phyloP scores from a whole-genome alignment of 2,888 invertebrate genomes.

The Rugalucina vietnamica region DNA sequence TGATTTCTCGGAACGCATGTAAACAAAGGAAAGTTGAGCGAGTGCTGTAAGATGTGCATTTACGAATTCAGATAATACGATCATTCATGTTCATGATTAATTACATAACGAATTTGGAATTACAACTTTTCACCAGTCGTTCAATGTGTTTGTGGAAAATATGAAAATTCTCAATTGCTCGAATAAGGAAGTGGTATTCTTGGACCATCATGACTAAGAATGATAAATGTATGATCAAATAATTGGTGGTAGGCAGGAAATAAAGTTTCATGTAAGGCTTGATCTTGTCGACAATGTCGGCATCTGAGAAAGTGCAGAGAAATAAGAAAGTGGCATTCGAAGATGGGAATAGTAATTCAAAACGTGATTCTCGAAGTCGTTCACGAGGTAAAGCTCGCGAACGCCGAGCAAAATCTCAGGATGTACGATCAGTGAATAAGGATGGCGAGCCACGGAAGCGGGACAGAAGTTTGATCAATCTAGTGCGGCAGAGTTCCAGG shows the following conservation, averaged over 20 bases:
- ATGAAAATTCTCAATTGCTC: too few relatives aligned
- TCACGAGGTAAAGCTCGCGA: slow-evolving; percentile 46
- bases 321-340: slow-evolving; percentile 65
- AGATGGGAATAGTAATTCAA: slow-evolving; percentile 45
- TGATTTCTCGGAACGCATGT: too few relatives aligned
- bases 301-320: slow-evolving; percentile 59
- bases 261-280: neutral
- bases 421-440: slow-evolving; percentile 43
- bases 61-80: too few relatives aligned
- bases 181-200: neutral
- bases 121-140: too few relatives aligned
- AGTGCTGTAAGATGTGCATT: too few relatives aligned
- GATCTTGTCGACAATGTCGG: slow-evolving; percentile 43
- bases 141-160: too few relatives aligned
- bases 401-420: slow-evolving; percentile 60
- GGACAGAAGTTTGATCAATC: slow-evolving; percentile 58
- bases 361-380: slow-evolving; percentile 50
- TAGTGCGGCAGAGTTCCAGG: slow-evolving; percentile 58
- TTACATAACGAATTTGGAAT: too few relatives aligned
- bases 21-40: too few relatives aligned
- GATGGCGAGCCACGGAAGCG: slow-evolving; percentile 50
- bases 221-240: neutral
- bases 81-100: too few relatives aligned
- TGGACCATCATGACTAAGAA: neutral
- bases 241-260: neutral